Conservation (phyloP, 2,888 invertebrate species). For the Sympetrum striolatum region DNA sequence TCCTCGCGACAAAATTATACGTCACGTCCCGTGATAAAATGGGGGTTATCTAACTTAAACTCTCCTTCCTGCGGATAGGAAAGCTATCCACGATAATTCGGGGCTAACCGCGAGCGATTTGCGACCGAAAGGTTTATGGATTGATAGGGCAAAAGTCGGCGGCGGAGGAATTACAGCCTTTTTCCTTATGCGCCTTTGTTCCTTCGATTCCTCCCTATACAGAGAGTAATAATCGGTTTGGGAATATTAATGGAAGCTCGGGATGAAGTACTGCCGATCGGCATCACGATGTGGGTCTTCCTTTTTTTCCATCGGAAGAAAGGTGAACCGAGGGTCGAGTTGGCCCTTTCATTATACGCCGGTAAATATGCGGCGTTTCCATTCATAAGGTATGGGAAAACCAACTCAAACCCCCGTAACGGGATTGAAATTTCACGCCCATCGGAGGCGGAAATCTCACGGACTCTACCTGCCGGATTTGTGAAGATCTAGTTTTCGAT, state of each 20-base stretch:
- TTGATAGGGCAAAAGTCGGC: too few species aligned
- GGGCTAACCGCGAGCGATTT: too few species aligned
- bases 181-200: not conserved
- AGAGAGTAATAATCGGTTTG: not conserved
- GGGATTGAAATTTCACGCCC: not conserved
- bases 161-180: not conserved
- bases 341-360: not conserved
- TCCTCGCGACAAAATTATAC: too few species aligned
- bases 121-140: too few species aligned
- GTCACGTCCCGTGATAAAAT: too few species aligned
- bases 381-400: not conserved
- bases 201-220: not conserved
- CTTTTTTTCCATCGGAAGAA: not conserved
- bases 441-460: not conserved
- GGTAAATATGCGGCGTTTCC: not conserved
- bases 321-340: not conserved
- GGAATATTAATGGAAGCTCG: not conserved
- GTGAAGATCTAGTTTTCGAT: not conserved
- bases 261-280: not conserved
- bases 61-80: too few species aligned
- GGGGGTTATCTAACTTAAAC: too few species aligned
- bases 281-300: not conserved
- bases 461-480: not conserved
- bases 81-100: too few species aligned
- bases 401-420: not conserved